Evolutionary conservation across 2,888 invertebrate genomes (phyloP).

Genomic region (Laspeyria flexula): DNA sequence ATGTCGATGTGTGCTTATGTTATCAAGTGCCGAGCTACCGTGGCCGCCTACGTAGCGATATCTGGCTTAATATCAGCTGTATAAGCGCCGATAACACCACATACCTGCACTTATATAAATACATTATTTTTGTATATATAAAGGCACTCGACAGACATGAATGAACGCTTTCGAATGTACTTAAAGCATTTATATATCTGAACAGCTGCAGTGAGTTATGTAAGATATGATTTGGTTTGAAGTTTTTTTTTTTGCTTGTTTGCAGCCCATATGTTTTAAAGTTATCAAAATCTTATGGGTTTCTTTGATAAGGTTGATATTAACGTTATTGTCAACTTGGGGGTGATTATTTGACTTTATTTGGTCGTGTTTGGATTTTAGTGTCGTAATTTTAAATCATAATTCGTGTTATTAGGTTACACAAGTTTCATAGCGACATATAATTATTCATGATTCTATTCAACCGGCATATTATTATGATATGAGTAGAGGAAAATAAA

Average conservation of each 20-base stretch:
- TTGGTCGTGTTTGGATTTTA: no score
- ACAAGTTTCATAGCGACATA: no score
- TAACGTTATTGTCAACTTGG: no score
- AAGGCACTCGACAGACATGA: constrained; percentile 53
- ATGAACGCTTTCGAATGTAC: constrained; percentile 47
- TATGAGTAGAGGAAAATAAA: no score
- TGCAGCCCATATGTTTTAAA: not conserved
- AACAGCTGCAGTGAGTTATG: constrained; percentile 10
- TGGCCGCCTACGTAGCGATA: constrained; percentile 70
- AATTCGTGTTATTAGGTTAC: no score
- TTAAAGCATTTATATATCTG: constrained; percentile 21
- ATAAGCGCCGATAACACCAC: constrained; percentile 67
- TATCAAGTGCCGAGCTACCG: constrained; percentile 51
- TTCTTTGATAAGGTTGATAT: no score
- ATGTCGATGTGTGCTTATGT: constrained; percentile 43
- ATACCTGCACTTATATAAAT: constrained; percentile 64
- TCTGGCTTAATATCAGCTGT: constrained; percentile 68
- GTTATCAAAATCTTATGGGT: no score
- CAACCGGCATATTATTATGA: no score
- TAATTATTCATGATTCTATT: no score
- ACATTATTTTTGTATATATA: constrained; percentile 34
- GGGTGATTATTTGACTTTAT: no score
- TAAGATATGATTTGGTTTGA: not conserved
- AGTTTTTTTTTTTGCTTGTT: no score
- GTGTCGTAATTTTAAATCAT: no score